Evolutionary conservation across 2,113 vertebrate genomes (phyloP).

Genomic region (Dascyllus trimaculatus): DNA sequence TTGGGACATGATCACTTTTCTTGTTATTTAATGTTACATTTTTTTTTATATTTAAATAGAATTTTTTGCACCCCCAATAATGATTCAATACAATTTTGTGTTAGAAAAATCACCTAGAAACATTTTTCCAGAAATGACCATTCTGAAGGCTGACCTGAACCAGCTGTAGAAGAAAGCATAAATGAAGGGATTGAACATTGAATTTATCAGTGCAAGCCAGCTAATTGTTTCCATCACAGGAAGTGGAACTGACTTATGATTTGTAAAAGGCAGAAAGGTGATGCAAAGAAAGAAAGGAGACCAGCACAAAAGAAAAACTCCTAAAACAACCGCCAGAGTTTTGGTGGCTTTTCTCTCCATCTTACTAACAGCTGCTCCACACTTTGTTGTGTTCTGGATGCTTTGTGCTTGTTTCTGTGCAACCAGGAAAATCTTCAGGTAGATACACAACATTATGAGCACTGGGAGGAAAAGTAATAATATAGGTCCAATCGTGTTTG

Average conservation of each 20-base stretch:
- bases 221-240: conserved; percentile 17
- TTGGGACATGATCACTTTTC: too few relatives aligned
- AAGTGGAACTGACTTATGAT: background rate
- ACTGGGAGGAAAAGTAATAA: conserved; percentile 44
- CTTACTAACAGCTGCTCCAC: conserved; percentile 20
- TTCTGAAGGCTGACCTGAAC: conserved; percentile 49
- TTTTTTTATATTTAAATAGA: too few relatives aligned
- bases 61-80: too few relatives aligned
- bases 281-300: conserved; percentile 38
- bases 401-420: conserved; percentile 39
- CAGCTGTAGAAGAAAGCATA: conserved; percentile 67
- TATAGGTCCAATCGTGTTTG: conserved; percentile 11
- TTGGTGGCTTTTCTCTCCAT: conserved; percentile 43
- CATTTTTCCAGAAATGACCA: conserved; percentile 48
- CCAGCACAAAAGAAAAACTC: conserved; percentile 47
- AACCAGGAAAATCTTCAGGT: conserved; percentile 52
- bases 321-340: conserved; percentile 44
- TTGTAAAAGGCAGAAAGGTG: background rate
- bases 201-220: conserved; percentile 52
- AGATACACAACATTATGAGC: conserved; percentile 45
- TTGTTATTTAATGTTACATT: too few relatives aligned
- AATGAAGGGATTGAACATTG: conserved; percentile 59
- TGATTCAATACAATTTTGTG: conserved; percentile 15
- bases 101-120: conserved; percentile 12
- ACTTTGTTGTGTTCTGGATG: conserved; percentile 26